Conservation (phyloP, 2,113 vertebrate species). For the Oophaga pumilio region DNA sequence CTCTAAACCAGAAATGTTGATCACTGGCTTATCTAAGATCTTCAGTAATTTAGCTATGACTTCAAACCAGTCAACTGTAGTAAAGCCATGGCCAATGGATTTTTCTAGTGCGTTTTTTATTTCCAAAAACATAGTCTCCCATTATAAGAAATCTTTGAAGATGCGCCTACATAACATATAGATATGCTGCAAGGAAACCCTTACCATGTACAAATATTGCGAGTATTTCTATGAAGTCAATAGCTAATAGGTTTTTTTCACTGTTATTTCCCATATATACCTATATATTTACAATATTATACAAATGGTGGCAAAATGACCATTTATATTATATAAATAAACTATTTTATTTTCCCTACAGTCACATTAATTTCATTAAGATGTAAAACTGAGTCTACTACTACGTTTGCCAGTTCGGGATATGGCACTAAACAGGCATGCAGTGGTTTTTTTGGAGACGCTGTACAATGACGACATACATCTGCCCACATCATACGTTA, state of each 20-base stretch:
- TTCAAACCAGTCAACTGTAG: neutral
- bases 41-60: neutral
- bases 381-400: constrained; percentile 20
- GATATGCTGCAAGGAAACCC: constrained; percentile 19
- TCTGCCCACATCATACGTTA: neutral
- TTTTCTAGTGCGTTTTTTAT: neutral
- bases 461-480: neutral
- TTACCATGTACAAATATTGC: neutral
- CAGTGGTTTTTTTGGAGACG: neutral
- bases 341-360: constrained; percentile 20
- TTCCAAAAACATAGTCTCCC: neutral
- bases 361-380: neutral
- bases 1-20: neutral
- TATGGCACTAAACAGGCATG: constrained; percentile 11
- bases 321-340: constrained; percentile 37
- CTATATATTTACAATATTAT: constrained; percentile 52
- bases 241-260: constrained; percentile 5
- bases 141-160: neutral
- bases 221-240: neutral
- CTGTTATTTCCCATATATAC: constrained; percentile 29
- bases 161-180: neutral
- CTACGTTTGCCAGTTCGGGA: neutral
- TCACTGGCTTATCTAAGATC: neutral
- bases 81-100: neutral
- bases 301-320: constrained; percentile 38